Conservation (phyloP, 2,888 invertebrate species). For the Diplolepis rosae region DNA sequence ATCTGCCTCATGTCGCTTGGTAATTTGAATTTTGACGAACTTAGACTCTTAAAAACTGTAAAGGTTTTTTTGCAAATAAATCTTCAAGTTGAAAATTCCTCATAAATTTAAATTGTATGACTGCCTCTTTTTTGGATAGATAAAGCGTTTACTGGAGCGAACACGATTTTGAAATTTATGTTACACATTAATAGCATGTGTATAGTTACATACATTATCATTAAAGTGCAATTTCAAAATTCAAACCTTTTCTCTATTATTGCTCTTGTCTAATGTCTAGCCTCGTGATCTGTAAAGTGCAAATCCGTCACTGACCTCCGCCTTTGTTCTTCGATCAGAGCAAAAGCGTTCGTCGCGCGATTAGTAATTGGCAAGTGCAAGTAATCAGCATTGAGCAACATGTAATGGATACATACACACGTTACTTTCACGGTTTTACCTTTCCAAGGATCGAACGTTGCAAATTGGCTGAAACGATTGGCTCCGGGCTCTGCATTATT, state of each 20-base stretch:
- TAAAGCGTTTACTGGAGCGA: neutral
- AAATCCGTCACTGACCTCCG: conserved; percentile 22
- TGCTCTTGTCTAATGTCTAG: conserved; percentile 2
- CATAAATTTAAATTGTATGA: neutral
- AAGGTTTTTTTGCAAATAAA: conserved; percentile 2
- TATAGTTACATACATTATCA: neutral
- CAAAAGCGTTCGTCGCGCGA: conserved; percentile 13
- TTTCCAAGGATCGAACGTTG: conserved; percentile 20
- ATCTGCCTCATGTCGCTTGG: conserved; percentile 4
- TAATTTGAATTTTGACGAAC: conserved; percentile 5
- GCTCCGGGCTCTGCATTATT: conserved; percentile 30
- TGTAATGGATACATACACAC: conserved; percentile 25
- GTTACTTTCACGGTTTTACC: conserved; percentile 29
- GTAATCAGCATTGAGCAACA: neutral
- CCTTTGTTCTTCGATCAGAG: conserved; percentile 25
- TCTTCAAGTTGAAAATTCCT: no score
- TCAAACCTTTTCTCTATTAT: neutral
- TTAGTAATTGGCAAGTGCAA: conserved; percentile 20
- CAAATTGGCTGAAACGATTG: conserved; percentile 26
- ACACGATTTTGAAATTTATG: neutral
- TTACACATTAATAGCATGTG: neutral
- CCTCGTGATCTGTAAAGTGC: neutral
- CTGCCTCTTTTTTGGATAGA: neutral
- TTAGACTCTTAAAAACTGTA: neutral
- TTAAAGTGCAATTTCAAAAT: neutral